These are phyloP conservation scores for Coracopsis vasa DNA, from an alignment of 2,113 vertebrate genomes.

Conservation along the genomic window DNA sequence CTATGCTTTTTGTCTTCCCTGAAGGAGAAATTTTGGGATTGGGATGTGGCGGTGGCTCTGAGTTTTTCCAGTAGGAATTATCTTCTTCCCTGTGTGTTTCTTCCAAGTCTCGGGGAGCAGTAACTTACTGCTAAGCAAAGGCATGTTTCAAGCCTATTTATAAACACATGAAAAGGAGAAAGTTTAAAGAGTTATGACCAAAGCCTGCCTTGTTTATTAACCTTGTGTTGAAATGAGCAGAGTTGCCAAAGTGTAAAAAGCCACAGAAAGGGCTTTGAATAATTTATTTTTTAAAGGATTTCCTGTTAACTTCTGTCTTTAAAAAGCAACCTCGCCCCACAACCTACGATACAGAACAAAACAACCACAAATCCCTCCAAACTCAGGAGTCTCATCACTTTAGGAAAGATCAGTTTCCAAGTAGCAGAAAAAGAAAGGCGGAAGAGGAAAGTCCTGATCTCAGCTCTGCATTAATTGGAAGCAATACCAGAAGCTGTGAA, in stretches of 20 bases:
- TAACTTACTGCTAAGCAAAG: not conserved
- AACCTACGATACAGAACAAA: not conserved
- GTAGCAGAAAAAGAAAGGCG: not conserved
- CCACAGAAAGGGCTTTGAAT: not conserved
- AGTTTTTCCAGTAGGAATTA: not conserved
- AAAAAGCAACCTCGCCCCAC: not conserved
- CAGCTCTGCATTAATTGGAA: not conserved
- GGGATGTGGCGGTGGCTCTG: not conserved
- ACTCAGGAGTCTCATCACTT: not conserved
- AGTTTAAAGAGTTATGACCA: not conserved
- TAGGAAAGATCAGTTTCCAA: not conserved
- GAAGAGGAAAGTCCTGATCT: not conserved
- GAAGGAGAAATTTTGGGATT: not conserved
- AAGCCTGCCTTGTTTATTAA: not conserved
- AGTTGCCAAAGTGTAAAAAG: not conserved
- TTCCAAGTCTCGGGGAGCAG: not conserved
- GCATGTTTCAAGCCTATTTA: not conserved
- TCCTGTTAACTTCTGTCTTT: not conserved
- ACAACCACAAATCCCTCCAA: not conserved
- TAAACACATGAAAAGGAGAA: not conserved
- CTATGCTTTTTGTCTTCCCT: not conserved
- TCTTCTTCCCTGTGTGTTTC: not conserved
- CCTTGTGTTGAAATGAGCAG: not conserved
- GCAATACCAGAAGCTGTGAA: not conserved
- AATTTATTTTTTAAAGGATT: constrained; percentile 6